Evolutionary conservation across 2,888 invertebrate species (phyloP).

Genomic region (Cataglyphis livida): DNA sequence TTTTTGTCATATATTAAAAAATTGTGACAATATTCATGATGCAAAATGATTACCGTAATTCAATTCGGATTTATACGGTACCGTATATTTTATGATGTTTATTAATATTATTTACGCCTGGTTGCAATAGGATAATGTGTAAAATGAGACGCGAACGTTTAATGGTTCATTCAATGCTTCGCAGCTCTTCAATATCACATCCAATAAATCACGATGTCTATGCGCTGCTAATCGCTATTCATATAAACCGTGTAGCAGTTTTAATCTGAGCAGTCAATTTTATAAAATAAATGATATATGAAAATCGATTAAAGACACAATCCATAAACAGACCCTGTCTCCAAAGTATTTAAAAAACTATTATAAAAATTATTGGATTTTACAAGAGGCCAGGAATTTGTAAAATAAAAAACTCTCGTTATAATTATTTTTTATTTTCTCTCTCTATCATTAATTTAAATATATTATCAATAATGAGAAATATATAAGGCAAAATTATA

Average conservation of each 20-base stretch:
- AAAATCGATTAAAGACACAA: constrained; percentile 4
- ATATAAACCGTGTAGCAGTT: constrained; percentile 4
- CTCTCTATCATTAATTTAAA: background rate
- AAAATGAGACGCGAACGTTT: constrained; percentile 41
- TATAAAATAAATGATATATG: background rate
- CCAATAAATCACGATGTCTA: constrained; percentile 29
- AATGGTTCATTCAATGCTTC: constrained; percentile 31
- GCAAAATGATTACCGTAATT: constrained; percentile 17
- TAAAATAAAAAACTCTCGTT: background rate
- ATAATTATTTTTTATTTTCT: background rate
- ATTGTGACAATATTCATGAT: constrained; percentile 22
- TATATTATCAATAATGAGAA: background rate
- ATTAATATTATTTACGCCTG: constrained; percentile 36
- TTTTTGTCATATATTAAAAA: constrained; percentile 7
- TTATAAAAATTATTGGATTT: background rate
- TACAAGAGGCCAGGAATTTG: background rate
- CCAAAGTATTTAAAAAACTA: background rate
- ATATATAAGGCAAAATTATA: background rate
- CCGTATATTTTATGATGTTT: constrained; percentile 29
- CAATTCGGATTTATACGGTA: constrained; percentile 10
- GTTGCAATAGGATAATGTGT: constrained; percentile 32
- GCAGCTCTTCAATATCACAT: constrained; percentile 39
- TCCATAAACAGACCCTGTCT: background rate
- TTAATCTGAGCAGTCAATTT: constrained; percentile 10
- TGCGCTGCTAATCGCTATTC: constrained; percentile 31